Conservation (phyloP, 2,113 vertebrate species). For the Hypocryptadius cinnamomeus region DNA sequence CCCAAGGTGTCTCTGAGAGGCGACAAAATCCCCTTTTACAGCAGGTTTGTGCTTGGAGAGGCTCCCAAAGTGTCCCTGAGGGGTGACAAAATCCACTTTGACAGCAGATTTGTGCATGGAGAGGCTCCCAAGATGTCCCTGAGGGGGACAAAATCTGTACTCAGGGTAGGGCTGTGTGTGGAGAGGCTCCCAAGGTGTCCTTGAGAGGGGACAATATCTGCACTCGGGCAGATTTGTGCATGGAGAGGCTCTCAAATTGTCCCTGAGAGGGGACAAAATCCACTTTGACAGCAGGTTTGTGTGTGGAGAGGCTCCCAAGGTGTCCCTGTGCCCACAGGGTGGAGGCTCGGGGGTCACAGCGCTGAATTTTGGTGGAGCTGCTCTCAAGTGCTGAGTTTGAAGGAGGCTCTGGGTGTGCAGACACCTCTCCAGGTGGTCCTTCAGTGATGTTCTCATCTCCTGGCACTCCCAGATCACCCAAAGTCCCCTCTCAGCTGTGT, state of each 20-base stretch:
- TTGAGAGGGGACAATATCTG: too few relatives aligned
- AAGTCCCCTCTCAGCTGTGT: not conserved
- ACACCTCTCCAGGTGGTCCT: not conserved
- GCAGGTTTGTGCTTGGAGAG: too few relatives aligned
- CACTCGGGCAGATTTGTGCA: too few relatives aligned
- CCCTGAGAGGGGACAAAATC: too few relatives aligned
- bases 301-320: too few relatives aligned
- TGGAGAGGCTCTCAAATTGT: too few relatives aligned
- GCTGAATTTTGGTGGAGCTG: fast-evolving
- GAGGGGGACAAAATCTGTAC: not conserved
- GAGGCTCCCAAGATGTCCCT: not conserved
- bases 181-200: too few relatives aligned
- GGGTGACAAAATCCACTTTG: not conserved
- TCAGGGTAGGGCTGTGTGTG: too few relatives aligned
- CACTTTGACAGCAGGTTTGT: too few relatives aligned
- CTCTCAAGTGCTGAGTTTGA: fast-evolving
- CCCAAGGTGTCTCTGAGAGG: not conserved
- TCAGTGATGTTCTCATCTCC: not conserved
- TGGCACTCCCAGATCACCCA: not conserved
- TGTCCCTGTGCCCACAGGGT: not conserved
- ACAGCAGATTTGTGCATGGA: too few relatives aligned
- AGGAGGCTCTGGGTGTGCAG: not conserved
- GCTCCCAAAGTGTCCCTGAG: not conserved
- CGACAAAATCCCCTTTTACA: not conserved
- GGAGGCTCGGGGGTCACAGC: fast-evolving